These are phyloP conservation scores for Carassius auratus DNA, from an alignment of 2,113 vertebrate genomes.

Conservation along the genomic window DNA sequence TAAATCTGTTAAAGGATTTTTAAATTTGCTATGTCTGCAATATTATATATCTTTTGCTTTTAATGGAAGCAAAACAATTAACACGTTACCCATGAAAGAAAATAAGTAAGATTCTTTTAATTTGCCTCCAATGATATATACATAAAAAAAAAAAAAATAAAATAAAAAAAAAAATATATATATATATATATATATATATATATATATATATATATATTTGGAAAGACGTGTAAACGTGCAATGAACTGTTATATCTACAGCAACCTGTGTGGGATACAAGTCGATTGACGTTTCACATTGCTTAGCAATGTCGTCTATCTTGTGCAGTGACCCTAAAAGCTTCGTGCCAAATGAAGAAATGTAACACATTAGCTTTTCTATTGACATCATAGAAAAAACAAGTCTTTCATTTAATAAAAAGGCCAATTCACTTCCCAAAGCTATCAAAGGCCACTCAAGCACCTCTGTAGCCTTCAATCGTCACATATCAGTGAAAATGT, in stretches of 20 bases:
- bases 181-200: not conserved
- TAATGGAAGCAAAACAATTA: no score
- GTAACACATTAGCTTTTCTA: constrained; percentile 17
- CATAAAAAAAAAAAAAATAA: no score
- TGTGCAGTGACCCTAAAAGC: not conserved
- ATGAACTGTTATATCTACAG: not conserved
- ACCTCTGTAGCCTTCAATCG: constrained; percentile 44
- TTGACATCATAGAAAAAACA: constrained; percentile 39
- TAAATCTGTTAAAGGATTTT: no score
- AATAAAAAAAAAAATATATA: not conserved
- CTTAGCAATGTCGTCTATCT: constrained; percentile 19
- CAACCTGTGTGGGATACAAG: not conserved
- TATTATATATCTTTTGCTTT: no score
- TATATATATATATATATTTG: not conserved
- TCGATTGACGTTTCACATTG: constrained; percentile 7
- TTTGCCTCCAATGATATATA: no score
- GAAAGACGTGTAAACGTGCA: not conserved
- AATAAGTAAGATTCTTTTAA: no score
- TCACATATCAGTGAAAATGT: constrained; percentile 39
- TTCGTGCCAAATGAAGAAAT: constrained; percentile 25
- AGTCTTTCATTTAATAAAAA: constrained; percentile 46
- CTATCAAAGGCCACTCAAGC: constrained; percentile 54
- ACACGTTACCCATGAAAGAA: no score
- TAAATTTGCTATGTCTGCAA: no score
- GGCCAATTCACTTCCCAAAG: constrained; percentile 48